Evolutionary conservation across 2,888 invertebrate genomes (phyloP), one percentile per base, ranked within the genome.

Genomic region (Lasioglossum oenotherae): DNA sequence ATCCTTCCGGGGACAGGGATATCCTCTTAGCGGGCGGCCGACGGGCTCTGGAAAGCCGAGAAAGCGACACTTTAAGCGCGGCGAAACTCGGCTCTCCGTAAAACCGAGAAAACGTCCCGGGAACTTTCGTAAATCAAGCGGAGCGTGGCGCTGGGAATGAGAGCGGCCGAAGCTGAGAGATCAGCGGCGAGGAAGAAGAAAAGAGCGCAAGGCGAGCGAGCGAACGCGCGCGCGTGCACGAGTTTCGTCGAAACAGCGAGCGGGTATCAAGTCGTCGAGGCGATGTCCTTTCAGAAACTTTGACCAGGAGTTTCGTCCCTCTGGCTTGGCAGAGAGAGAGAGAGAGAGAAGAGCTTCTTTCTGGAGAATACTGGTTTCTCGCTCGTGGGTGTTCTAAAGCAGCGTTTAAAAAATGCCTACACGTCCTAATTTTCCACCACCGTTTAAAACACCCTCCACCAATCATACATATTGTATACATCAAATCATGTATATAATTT

Each of bases 61-160:
- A 16, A 27, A 27, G 60, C 60, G 60, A 60, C 60, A 31, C 60
- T 60, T 60, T 60, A 60, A 60, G 60, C 60, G 60, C 60, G 27
- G 60, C 60, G 60, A 27, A 53, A 53, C 53, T 27, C 60, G 60
- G 60, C 27, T 27, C 27, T 60, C 60, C 67, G 67, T 35, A 77
- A 80, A 87, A 79, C 57, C 71, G 78, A 41, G 78, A 78, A 72
- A 87, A 81, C 38, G 60, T 79, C 27, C 23, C 72, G 75, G 76
- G 76, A 82, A 87, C 78, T 87, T 85, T 82, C 76, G 86, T 73
- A 82, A 87, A 87, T 87, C 80, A 88, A 87, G 80, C 81, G 72
- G 84, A 78, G 38, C 44, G 71, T 78, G 57, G 53, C 74, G 81
- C 77, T 38, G 19, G 72, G 44, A 67, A 67, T 67, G 67, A 67